Evolutionary conservation across 2,888 invertebrate species (phyloP).

Genomic region (Agrotis clavis): DNA sequence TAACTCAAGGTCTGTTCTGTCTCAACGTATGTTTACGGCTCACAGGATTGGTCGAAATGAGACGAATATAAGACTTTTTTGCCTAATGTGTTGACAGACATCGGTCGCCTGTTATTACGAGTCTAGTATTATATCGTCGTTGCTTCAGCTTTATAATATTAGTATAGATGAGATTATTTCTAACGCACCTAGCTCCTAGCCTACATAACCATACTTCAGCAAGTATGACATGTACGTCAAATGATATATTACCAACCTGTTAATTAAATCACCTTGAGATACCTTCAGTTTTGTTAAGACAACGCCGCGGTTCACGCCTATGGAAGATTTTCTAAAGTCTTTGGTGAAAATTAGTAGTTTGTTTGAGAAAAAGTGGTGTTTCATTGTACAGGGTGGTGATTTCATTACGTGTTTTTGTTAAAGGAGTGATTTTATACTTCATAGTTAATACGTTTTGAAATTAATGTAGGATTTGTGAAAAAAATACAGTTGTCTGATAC

Average conservation of each 20-base stretch:
- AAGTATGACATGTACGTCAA: slow-evolving; percentile 31
- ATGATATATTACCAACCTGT: slow-evolving; percentile 49
- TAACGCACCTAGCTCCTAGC: slow-evolving; percentile 25
- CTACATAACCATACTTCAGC: slow-evolving; percentile 28
- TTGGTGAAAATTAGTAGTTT: slow-evolving; percentile 5
- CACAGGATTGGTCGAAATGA: too few relatives aligned
- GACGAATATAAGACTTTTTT: too few relatives aligned
- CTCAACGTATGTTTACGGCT: too few relatives aligned
- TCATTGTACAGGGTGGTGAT: background rate
- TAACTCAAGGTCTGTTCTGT: too few relatives aligned
- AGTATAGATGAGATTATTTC: slow-evolving; percentile 3
- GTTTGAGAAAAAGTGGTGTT: background rate
- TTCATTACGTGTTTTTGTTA: background rate
- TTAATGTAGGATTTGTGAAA: background rate
- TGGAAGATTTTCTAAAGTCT: slow-evolving; percentile 47
- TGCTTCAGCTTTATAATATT: too few relatives aligned
- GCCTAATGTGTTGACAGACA: too few relatives aligned
- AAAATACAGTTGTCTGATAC: background rate
- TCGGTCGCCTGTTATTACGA: too few relatives aligned
- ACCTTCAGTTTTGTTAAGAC: slow-evolving; percentile 27
- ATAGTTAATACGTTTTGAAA: background rate
- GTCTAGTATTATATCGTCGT: too few relatives aligned
- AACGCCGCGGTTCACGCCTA: background rate
- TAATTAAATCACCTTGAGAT: slow-evolving; percentile 54
- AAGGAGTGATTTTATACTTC: background rate